Base-by-base conservation (phyloP, 2,888 invertebrate genomes). In the Drosophila atroscutellata region DNA sequence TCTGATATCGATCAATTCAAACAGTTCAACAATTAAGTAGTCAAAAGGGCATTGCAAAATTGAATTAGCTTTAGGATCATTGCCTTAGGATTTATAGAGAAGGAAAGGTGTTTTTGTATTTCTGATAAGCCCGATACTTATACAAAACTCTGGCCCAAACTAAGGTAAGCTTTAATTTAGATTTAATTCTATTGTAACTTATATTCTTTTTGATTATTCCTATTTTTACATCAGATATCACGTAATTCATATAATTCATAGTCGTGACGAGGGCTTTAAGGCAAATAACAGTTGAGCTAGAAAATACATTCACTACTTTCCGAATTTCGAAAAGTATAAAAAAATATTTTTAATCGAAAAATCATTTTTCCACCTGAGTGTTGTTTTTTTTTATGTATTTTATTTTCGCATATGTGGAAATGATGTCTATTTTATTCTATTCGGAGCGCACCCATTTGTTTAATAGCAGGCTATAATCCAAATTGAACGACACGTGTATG, bases 401-500 rank as follows among this genome's bases (percentile, higher is more conserved):
- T 3, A 1, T 42, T n/a, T 9, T 28, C 18, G 9, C 2, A 9
- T 18, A 9, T 2, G 2, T 8, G 1, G 2, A 51, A 24, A 34
- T 5, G 0, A 4, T 34, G 15, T 34, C 9, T 3, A 32, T 32
- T 9, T 32, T 32, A 15, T 45, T 6, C 18, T 26, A n/a, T 50
- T 6, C 11, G 13, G 6, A n/a, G 28, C 7, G 28, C 26, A 18
- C 6, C 34, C 24, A 18, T 26, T 36, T 26, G 30, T 7, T 28
- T 49, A 30, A 50, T 30, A 28, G 30, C 24, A 26, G 39, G 50
- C 57, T 42, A 50, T 57, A 28, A 36, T 30, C 13, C 36, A 51
- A 24, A 42, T 34, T 26, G 37, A 11, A 34, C 11, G 79, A 49
- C 75, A 75, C 70, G 64, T 77, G 75, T 80, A 75, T 65, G 63